Evolutionary conservation across 2,888 invertebrate genomes (phyloP), one percentile per base, ranked within the genome.

Genomic region (Disparrhopalites patrizii): DNA sequence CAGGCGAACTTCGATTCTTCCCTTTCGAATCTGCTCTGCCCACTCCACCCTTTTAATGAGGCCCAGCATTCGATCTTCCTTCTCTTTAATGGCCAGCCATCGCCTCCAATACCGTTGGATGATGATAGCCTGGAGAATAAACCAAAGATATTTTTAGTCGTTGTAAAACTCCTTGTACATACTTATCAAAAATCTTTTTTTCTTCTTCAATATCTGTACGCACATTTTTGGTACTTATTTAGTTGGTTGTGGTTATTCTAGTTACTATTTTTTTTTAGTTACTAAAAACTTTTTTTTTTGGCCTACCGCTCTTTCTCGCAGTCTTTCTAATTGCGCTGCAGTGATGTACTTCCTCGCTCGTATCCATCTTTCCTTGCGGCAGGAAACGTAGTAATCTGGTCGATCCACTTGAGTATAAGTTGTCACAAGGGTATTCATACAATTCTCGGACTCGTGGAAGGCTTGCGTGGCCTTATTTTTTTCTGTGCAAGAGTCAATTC

Each of bases 71-170:
- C 73, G 56, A 15, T 62, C 58, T 18, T 65, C 66, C 25, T 70
- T 50, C 60, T 74, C 71, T 27, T 47, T 40, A 25, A 69, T 66
- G 2, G 73, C 75, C 25, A 75, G 40, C 68, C 68, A 73, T 3
- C 73, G 71, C 4, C 75, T 57, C 72, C 73, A 74, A 52, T 73
- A 72, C 27, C 69, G 64, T 65, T 75, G 75, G 31, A 75, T 75
- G 2, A 52, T 71, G 3, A 73, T 67, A 10, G 71, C 70, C 64
- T 71, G 23, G 10, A 43, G 43, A 28, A 43, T 57, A 13, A 23
- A 33, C 23, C 25, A 54, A 54, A 28, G n/a, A n/a, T n/a, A n/a
- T n/a, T n/a, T n/a, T n/a, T n/a, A n/a, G n/a, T n/a, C n/a, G n/a
- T n/a, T n/a, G n/a, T n/a, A n/a, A n/a, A n/a, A n/a, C n/a, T n/a